Evolutionary conservation across 2,797 vertebrate genomes (phyloP), one percentile per base, ranked within the genome.

Genomic region (Aulostomus chinensis): DNA sequence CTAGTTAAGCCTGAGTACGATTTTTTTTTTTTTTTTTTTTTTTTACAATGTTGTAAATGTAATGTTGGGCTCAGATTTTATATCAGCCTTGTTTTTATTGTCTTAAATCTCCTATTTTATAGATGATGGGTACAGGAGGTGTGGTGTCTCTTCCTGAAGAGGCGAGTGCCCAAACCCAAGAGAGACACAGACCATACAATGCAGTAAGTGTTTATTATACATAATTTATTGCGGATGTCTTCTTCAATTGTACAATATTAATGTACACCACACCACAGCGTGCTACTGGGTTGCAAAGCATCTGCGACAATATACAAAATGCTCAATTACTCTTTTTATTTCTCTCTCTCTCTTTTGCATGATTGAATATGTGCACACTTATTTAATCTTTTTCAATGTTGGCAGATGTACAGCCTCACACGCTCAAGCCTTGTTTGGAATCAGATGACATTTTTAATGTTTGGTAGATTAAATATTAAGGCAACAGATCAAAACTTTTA

Each of bases 51-150:
- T 16, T 55, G 11, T 33, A 52, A 58, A 48, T 43, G 21, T 50
- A 48, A 2, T 34, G 3, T 10, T 42, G n/a, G 14, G 13, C 48
- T 60, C 25, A 39, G 43, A 36, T 72, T 35, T 49, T n/a, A 17
- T 13, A 22, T 29, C 36, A 46, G 33, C 18, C 10, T 4, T 41
- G 17, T 14, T 53, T 79, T 50, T 36, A 37, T 58, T 38, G 47
- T 57, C 32, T 74, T 26, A 59, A 68, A 43, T 65, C 43, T 72
- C 21, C 40, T 2, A 60, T 77, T 65, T 70, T 51, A 67, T 64
- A 91, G 89, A 90, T 89, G 88, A 89, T 90, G 84, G 87, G 85
- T 45, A 89, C 80, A 30, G 85, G 84, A 78, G 84, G 80, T 72
- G 78, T 85, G 58, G 71, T 85, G 70, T 73, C 82, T 83, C 73